These are phyloP conservation scores for Synergus japonicus DNA, from an alignment of 2,888 invertebrate species.

Conservation along the genomic window DNA sequence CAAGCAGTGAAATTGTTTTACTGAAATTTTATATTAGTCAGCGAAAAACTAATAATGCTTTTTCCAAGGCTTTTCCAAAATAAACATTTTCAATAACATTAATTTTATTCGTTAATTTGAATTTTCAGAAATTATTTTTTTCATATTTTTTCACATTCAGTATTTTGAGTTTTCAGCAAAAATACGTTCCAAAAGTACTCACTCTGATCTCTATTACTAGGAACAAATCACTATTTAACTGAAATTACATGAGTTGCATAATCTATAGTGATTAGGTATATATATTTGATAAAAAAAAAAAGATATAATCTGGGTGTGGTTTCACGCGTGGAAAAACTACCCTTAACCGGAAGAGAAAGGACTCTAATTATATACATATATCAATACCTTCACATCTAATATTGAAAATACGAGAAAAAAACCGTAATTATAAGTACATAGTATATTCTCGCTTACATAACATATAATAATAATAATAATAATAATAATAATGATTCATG, in stretches of 20 bases:
- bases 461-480: no score
- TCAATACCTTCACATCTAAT: background rate
- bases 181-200: background rate
- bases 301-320: background rate
- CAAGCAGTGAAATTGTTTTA: background rate
- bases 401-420: background rate
- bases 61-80: no score
- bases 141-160: no score
- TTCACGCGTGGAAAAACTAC: background rate
- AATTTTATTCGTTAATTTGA: no score
- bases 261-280: background rate
- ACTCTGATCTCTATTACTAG: background rate
- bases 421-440: background rate
- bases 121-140: no score
- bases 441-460: background rate
- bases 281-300: background rate
- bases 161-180: no score
- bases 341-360: background rate
- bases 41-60: background rate
- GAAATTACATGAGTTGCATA: slow-evolving; percentile 3
- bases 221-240: background rate
- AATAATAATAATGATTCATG: no score
- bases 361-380: slow-evolving; percentile 46
- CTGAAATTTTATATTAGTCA: background rate
- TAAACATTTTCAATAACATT: no score